Percentiles rank a stretch among this genome's conserved stretches.
phyloP scores from a whole-genome alignment of 1,140 invertebrate species.

The Aphaenogaster rudis region DNA sequence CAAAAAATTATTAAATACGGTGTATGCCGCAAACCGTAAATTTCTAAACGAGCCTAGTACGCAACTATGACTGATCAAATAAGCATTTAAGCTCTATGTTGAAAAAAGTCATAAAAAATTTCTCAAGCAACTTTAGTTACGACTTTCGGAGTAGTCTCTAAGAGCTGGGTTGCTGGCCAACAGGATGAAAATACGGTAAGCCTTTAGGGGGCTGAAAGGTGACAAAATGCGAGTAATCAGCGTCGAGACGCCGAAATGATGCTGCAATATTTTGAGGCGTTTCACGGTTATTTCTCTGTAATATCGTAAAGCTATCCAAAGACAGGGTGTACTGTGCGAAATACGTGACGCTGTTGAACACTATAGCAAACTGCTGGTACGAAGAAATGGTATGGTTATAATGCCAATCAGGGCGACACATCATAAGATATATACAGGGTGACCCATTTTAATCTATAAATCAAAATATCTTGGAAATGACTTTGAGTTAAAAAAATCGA shows the following conservation, averaged over 20 bases:
- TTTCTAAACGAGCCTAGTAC: constrained; percentile 49
- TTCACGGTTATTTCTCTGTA: constrained; percentile 42
- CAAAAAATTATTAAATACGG: background rate
- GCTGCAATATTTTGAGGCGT: constrained; percentile 12
- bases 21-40: constrained; percentile 14
- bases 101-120: constrained; percentile 41
- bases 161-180: background rate
- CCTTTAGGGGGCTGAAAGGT: constrained; percentile 15
- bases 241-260: constrained; percentile 37
- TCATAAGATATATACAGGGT: background rate
- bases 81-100: background rate
- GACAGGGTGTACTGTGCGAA: background rate
- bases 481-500: too few relatives aligned
- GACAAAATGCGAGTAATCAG: constrained; percentile 46
- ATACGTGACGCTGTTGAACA: constrained; percentile 37
- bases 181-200: constrained; percentile 32
- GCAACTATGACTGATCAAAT: background rate
- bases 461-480: too few relatives aligned
- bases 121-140: background rate
- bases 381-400: background rate
- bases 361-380: constrained; percentile 8
- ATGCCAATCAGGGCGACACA: background rate
- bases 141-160: background rate
- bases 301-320: constrained; percentile 51
- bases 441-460: too few relatives aligned